These are phyloP conservation scores for Norana najaformis DNA, from an alignment of 2,888 invertebrate genomes.

Conservation along the genomic window DNA sequence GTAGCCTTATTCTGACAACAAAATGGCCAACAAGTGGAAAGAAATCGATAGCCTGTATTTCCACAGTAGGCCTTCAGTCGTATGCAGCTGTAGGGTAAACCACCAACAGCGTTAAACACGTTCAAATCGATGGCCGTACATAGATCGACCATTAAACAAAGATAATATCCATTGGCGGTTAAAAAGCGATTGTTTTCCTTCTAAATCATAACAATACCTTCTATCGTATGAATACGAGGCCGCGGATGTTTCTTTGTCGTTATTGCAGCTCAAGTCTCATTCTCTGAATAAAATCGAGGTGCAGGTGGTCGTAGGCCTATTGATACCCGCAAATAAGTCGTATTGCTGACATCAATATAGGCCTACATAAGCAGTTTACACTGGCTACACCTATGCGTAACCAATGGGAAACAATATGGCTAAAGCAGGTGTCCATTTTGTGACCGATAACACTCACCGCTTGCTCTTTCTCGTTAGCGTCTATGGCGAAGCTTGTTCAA, in stretches of 20 bases:
- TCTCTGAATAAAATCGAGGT: too few species aligned
- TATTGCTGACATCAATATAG: too few species aligned
- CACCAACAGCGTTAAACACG: not conserved
- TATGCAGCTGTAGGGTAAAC: not conserved
- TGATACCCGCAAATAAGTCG: too few species aligned
- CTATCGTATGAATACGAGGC: too few species aligned
- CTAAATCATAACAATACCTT: not conserved
- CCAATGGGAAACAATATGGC: too few species aligned
- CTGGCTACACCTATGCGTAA: not conserved
- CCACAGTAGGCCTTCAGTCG: not conserved
- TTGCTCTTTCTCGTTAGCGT: not conserved
- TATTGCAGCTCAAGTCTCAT: too few species aligned
- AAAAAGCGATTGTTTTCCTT: not conserved
- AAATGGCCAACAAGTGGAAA: not conserved
- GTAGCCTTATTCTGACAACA: constrained; percentile 13
- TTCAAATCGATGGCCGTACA: not conserved
- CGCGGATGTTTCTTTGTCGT: not conserved
- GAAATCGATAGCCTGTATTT: not conserved
- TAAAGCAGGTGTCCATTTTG: not conserved
- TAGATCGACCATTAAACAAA: not conserved
- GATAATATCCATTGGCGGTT: not conserved
- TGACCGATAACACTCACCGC: not conserved
- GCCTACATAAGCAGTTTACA: too few species aligned
- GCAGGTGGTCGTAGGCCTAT: too few species aligned
- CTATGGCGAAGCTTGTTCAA: not conserved